Evolutionary conservation across 2,113 vertebrate genomes (phyloP).

Genomic region (Gambusia holbrooki): DNA sequence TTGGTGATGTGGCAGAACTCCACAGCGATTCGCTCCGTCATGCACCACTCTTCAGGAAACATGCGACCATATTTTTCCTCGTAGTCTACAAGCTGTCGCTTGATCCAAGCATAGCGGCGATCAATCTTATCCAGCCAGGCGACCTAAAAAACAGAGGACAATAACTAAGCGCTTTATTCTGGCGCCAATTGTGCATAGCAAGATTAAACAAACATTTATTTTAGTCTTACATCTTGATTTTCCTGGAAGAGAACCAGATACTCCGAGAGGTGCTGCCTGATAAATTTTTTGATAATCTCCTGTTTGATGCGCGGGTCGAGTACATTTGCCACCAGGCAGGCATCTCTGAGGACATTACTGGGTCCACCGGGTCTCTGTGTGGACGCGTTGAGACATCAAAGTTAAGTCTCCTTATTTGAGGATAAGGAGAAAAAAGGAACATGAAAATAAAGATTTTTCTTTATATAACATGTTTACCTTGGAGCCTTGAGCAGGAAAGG

Average conservation of each 20-base stretch:
- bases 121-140: conserved; percentile 98
- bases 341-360: conserved; percentile 94
- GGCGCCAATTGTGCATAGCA: background rate
- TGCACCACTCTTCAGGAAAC: conserved; percentile 96
- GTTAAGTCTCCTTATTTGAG: background rate
- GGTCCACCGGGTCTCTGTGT: conserved; percentile 90
- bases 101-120: conserved; percentile 95
- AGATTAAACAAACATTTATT: background rate
- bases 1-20: conserved; percentile 97
- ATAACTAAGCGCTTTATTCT: background rate
- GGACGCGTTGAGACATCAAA: background rate
- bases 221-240: conserved; percentile 93
- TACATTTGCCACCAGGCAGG: conserved; percentile 94
- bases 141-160: conserved; percentile 78
- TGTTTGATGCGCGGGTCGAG: conserved; percentile 96
- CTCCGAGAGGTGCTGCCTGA: conserved; percentile 95
- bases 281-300: conserved; percentile 99
- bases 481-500: conserved; percentile 93
- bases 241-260: conserved; percentile 98
- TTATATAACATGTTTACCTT: conserved; percentile 82
- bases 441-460: background rate
- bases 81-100: conserved; percentile 96
- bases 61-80: conserved; percentile 97
- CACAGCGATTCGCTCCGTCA: conserved; percentile 95
- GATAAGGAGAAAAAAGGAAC: conserved; percentile 4